Conservation (phyloP, 1,140 invertebrate species). For the Drosophila littoralis region DNA sequence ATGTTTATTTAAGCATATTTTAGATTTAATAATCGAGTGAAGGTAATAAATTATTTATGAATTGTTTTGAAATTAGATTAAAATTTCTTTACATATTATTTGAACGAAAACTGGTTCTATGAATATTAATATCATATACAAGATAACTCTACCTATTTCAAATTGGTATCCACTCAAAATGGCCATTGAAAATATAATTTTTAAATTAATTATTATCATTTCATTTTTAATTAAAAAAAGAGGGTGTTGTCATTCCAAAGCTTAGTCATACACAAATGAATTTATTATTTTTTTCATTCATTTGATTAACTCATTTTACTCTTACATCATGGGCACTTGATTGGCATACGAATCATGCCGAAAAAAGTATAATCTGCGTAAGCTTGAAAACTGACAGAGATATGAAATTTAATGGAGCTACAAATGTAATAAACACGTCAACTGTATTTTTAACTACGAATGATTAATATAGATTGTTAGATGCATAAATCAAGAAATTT, state of each 20-base stretch:
- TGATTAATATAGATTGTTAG: conserved; percentile 15
- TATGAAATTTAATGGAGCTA: conserved; percentile 1
- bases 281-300: background rate
- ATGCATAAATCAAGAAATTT: conserved; percentile 32
- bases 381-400: background rate
- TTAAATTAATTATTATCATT: too few relatives aligned
- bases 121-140: too few relatives aligned
- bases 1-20: too few relatives aligned
- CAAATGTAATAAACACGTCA: background rate
- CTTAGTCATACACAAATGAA: conserved; percentile 3
- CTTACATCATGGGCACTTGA: background rate
- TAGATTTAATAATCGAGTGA: too few relatives aligned
- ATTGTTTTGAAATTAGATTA: too few relatives aligned
- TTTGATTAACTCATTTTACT: conserved; percentile 1
- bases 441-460: background rate
- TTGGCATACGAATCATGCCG: background rate
- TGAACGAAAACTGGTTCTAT: too few relatives aligned
- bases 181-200: too few relatives aligned
- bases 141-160: too few relatives aligned
- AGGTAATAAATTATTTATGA: too few relatives aligned
- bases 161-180: too few relatives aligned
- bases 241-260: background rate
- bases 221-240: too few relatives aligned
- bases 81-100: too few relatives aligned
- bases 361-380: background rate